A percentile compares a stretch with the other conserved stretches of the same genome.
Evolutionary conservation across 2,113 vertebrate species (phyloP).

Genomic region (Hippocampus barbouri): DNA sequence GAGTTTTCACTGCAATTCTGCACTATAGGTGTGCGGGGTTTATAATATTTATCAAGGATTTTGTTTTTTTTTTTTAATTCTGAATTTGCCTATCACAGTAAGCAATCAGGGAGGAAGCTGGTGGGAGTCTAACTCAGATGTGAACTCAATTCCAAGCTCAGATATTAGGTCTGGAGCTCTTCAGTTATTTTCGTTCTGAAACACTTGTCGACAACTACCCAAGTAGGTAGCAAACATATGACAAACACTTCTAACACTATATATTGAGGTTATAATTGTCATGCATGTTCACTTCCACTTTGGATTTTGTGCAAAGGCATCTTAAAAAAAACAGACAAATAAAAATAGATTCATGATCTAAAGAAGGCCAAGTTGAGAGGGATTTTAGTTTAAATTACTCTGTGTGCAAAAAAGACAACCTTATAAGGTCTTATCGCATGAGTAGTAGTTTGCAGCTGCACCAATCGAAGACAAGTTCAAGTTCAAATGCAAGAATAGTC

Average conservation of each 20-base stretch:
- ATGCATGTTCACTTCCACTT: background rate
- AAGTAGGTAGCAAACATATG: background rate
- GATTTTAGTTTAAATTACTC: slow-evolving; percentile 21
- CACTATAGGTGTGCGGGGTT: too few relatives aligned
- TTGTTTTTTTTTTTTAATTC: background rate
- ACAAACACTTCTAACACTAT: background rate
- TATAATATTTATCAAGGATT: too few relatives aligned
- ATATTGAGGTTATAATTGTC: background rate
- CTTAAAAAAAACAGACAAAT: background rate
- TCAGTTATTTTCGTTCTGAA: background rate
- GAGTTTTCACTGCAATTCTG: too few relatives aligned
- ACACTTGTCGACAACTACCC: background rate
- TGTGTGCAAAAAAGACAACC: slow-evolving; percentile 18
- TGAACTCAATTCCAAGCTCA: background rate
- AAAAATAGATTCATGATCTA: background rate
- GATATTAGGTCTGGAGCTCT: background rate
- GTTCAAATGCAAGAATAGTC: slow-evolving; percentile 44
- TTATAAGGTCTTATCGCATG: slow-evolving; percentile 11
- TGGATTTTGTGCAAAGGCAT: background rate
- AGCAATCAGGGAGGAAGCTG: background rate
- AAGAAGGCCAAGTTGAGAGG: slow-evolving; percentile 8
- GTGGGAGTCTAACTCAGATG: background rate
- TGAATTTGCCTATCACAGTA: background rate
- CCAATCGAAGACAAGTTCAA: slow-evolving; percentile 36
- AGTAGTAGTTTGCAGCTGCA: slow-evolving; percentile 8